Percentiles rank a stretch among this genome's conserved stretches.
These are phyloP conservation scores for Turdus rufiventris DNA, from an alignment of 2,113 vertebrate genomes.

Conservation along the genomic window DNA sequence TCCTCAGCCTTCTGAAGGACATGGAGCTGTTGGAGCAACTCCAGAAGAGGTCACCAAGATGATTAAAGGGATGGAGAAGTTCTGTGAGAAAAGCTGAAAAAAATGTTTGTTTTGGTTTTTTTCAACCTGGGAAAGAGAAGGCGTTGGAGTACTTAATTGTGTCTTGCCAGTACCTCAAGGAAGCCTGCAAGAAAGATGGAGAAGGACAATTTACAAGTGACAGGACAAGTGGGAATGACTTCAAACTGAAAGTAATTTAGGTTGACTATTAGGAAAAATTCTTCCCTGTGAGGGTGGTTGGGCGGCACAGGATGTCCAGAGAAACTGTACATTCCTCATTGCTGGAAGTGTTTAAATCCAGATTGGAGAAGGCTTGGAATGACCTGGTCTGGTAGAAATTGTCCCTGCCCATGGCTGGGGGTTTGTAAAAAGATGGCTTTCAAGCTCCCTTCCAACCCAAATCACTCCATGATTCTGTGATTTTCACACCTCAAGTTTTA, in stretches of 20 bases:
- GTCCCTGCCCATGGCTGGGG: neutral
- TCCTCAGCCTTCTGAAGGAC: neutral
- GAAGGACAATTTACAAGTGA: neutral
- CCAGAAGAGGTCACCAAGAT: neutral
- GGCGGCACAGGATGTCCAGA: neutral
- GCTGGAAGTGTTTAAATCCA: neutral
- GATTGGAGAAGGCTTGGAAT: accelerated
- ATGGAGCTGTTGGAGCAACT: neutral
- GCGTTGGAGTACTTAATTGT: neutral
- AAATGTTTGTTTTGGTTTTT: neutral
- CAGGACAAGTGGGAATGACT: neutral
- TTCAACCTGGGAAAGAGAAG: neutral
- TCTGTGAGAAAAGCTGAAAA: neutral
- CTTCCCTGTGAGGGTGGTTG: neutral
- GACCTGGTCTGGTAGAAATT: accelerated
- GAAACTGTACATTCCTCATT: neutral
- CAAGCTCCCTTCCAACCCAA: neutral
- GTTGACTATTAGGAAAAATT: neutral
- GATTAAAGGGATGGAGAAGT: neutral
- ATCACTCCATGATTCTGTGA: neutral
- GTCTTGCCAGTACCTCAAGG: neutral
- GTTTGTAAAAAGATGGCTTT: neutral
- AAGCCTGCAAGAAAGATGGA: neutral
- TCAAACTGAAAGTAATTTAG: neutral
- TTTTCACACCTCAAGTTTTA: neutral